phyloP scores from a whole-genome alignment of 1,140 invertebrate species.

The Agrypnia vestita region DNA sequence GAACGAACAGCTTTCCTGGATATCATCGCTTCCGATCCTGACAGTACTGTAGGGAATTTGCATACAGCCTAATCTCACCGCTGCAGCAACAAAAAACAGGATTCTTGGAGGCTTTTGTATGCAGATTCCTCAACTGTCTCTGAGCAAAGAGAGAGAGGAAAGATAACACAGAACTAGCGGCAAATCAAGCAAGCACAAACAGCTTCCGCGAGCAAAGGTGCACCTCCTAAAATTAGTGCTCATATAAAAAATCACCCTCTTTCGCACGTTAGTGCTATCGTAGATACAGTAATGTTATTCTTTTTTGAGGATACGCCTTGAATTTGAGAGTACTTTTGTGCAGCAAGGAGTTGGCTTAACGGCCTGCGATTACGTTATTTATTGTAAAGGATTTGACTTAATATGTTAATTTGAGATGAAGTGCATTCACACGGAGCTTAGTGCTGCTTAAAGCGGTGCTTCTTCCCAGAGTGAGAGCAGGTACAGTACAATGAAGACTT shows the following conservation, averaged over 20 bases:
- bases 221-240: background rate
- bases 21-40: background rate
- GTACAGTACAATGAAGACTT: constrained; percentile 32
- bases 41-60: constrained; percentile 48
- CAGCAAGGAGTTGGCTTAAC: background rate
- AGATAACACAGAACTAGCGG: constrained; percentile 44
- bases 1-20: background rate
- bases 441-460: constrained; percentile 1
- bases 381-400: constrained; percentile 51
- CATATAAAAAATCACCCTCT: background rate
- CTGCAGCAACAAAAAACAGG: constrained; percentile 27
- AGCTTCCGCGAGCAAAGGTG: background rate
- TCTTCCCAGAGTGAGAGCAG: background rate
- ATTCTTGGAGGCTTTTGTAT: constrained; percentile 48
- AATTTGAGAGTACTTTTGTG: background rate
- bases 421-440: constrained; percentile 44
- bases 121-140: constrained; percentile 46
- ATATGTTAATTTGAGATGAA: constrained; percentile 51
- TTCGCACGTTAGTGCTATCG: too few species aligned
- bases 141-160: constrained; percentile 7
- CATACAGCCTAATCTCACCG: constrained; percentile 53
- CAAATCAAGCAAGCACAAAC: constrained; percentile 26
- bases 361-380: constrained; percentile 53
- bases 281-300: too few species aligned
- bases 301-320: background rate